Evolutionary conservation across 2,888 invertebrate species (phyloP).

Genomic region (Hirudinaria manillensis): DNA sequence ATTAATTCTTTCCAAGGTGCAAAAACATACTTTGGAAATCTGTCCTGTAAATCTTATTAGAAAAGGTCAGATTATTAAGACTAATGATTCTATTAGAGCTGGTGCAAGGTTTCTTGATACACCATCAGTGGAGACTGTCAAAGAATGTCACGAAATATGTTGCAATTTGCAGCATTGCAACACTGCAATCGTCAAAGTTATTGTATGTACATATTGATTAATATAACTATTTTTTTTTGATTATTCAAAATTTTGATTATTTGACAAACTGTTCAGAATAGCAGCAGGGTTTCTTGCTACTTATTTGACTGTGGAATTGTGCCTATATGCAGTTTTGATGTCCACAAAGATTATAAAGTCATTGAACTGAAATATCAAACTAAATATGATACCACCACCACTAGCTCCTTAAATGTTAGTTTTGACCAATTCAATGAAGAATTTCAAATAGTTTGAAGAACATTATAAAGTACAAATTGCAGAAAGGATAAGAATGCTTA

Average conservation of each 20-base stretch:
- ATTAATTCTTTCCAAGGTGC: too few relatives aligned
- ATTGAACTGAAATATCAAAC: slow-evolving; percentile 15
- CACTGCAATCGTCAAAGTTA: slow-evolving; percentile 12
- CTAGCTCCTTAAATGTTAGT: slow-evolving; percentile 1
- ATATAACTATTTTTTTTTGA: not conserved
- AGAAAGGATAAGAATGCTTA: not conserved
- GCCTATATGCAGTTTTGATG: slow-evolving; percentile 10
- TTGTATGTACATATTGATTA: slow-evolving; percentile 2
- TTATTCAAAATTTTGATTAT: slow-evolving; percentile 11
- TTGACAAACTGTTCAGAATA: not conserved
- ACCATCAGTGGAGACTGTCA: not conserved
- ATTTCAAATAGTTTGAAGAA: not conserved
- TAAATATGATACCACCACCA: not conserved
- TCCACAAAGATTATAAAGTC: slow-evolving; percentile 18
- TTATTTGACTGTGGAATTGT: slow-evolving; percentile 6
- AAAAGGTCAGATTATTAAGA: slow-evolving; percentile 19
- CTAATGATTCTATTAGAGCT: slow-evolving; percentile 12
- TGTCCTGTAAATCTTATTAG: not conserved
- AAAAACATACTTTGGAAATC: not conserved
- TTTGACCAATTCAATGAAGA: too few relatives aligned
- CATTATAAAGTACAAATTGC: not conserved
- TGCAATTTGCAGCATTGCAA: slow-evolving; percentile 8
- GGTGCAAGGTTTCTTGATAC: not conserved
- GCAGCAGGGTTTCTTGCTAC: slow-evolving; percentile 14
- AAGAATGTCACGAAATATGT: slow-evolving; percentile 14